Evolutionary conservation across 2,797 vertebrate species (phyloP).

Genomic region (Hemitrygon akajei): DNA sequence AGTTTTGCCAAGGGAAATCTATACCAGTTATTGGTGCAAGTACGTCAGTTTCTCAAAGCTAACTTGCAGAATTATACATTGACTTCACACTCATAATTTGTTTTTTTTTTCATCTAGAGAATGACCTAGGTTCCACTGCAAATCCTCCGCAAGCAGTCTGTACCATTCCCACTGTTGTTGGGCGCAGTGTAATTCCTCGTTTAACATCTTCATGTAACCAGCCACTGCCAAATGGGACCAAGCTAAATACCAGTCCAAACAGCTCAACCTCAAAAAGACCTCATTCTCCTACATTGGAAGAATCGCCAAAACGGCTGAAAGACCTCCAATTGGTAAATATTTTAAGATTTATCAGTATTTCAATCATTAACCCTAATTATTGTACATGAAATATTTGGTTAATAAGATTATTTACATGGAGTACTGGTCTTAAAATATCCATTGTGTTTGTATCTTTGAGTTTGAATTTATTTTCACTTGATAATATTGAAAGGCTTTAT

Average conservation of each 20-base stretch:
- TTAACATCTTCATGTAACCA: constrained; percentile 44
- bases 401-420: background rate
- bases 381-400: background rate
- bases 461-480: background rate
- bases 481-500: background rate
- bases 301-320: constrained; percentile 69
- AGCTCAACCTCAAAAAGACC: constrained; percentile 65
- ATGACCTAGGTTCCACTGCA: constrained; percentile 47
- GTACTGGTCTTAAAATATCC: background rate
- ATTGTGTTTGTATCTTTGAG: background rate
- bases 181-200: constrained; percentile 55
- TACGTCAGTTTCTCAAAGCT: constrained; percentile 50
- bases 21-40: constrained; percentile 66
- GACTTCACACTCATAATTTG: background rate
- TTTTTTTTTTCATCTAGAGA: constrained; percentile 52
- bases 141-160: constrained; percentile 55
- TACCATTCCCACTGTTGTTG: constrained; percentile 65
- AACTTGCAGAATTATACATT: background rate
- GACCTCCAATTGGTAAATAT: constrained; percentile 72
- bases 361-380: background rate
- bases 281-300: constrained; percentile 66
- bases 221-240: constrained; percentile 49
- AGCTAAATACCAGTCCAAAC: constrained; percentile 48
- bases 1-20: constrained; percentile 55
- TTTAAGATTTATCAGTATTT: background rate